Evolutionary conservation across 2,888 invertebrate genomes (phyloP).

Genomic region (Cerastis rubricosa): DNA sequence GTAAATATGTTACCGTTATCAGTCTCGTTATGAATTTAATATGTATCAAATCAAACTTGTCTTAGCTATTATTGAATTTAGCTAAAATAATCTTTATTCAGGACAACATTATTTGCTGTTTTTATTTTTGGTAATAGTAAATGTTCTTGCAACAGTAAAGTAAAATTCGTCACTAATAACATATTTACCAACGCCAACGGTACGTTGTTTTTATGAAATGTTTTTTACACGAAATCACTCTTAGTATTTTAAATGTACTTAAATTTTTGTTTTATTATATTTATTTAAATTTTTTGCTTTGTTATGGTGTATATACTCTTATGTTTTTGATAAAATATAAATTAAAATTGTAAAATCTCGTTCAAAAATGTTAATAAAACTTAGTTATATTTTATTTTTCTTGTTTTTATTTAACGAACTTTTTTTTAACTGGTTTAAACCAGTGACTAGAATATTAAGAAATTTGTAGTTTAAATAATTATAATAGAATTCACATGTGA

Average conservation of each 20-base stretch:
- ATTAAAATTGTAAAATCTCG: slow-evolving; percentile 60
- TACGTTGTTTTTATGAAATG: slow-evolving; percentile 34
- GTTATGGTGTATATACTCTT: slow-evolving; percentile 51
- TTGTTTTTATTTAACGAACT: slow-evolving; percentile 5
- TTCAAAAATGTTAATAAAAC: slow-evolving; percentile 65
- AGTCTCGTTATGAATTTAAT: neutral
- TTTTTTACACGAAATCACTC: slow-evolving; percentile 32
- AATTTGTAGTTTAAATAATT: slow-evolving; percentile 44
- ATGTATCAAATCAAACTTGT: neutral
- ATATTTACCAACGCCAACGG: slow-evolving; percentile 15
- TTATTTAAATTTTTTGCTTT: slow-evolving; percentile 48
- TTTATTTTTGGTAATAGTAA: neutral
- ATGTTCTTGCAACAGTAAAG: neutral
- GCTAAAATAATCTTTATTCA: neutral
- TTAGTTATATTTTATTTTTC: slow-evolving; percentile 42
- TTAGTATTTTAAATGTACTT: slow-evolving; percentile 61
- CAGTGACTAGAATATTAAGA: slow-evolving; percentile 17
- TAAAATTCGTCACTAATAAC: slow-evolving; percentile 10
- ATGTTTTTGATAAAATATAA: slow-evolving; percentile 49
- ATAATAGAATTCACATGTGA: slow-evolving; percentile 28
- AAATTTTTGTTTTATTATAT: slow-evolving; percentile 49
- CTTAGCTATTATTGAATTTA: neutral
- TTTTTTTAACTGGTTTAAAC: slow-evolving; percentile 12
- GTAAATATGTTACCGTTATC: neutral
- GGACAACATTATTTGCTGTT: neutral